phyloP scores from a whole-genome alignment of 2,888 invertebrate genomes.

The Acrocyrtus sp. region DNA sequence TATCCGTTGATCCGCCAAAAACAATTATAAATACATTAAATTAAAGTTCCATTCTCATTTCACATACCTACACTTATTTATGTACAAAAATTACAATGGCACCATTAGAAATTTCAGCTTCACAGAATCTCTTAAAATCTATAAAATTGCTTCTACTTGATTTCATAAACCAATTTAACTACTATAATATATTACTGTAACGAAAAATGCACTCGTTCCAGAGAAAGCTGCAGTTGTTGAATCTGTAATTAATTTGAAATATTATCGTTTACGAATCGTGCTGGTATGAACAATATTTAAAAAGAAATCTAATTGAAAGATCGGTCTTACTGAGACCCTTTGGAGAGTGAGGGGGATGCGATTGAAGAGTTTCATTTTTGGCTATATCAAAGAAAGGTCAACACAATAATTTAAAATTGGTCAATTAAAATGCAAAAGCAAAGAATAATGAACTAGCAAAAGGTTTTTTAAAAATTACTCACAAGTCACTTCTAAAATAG shows the following conservation, averaged over 20 bases:
- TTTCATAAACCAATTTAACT: neutral
- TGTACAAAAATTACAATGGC: too few species aligned
- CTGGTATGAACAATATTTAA: neutral
- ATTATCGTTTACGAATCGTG: neutral
- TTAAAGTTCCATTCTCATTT: too few species aligned
- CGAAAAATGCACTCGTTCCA: neutral
- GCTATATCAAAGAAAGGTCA: conserved; percentile 6
- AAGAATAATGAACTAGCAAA: neutral
- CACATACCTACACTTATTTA: too few species aligned
- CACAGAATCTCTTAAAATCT: too few species aligned
- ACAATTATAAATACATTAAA: too few species aligned
- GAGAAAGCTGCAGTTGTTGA: neutral
- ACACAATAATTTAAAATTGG: neutral
- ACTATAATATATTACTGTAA: conserved; percentile 1
- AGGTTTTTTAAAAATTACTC: conserved; percentile 1
- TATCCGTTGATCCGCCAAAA: too few species aligned
- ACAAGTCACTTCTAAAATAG: conserved; percentile 25
- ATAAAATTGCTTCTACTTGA: conserved; percentile 1
- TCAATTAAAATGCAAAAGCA: neutral
- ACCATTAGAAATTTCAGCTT: too few species aligned
- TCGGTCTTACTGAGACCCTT: conserved; percentile 13
- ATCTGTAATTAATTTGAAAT: neutral
- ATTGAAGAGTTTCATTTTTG: conserved; percentile 29
- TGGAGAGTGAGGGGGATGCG: conserved; percentile 19
- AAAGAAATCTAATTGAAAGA: neutral